A percentile compares a stretch with the other conserved stretches of the same genome.
Evolutionary conservation across 2,888 invertebrate genomes (phyloP).

Genomic region (Scrobipalpa costella): DNA sequence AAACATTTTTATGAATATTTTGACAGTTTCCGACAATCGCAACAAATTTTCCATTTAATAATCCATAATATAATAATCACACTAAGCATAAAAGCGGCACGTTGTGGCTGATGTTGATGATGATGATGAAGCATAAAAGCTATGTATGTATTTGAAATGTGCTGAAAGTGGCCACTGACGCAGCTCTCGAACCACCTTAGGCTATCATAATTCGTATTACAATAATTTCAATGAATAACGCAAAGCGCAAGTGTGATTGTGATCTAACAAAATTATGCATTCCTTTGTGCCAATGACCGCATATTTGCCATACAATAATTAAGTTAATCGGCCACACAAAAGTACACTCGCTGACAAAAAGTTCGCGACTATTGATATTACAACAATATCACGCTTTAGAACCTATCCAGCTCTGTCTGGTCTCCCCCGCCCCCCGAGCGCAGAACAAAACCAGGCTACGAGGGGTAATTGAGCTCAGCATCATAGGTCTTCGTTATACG

Average conservation of each 20-base stretch:
- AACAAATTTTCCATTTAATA: too few species aligned
- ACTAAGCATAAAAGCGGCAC: too few species aligned
- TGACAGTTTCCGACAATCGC: too few species aligned
- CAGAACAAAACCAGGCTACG: conserved; percentile 41
- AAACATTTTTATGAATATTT: too few species aligned
- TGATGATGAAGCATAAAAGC: too few species aligned
- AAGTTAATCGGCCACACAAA: conserved; percentile 72
- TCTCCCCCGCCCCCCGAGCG: conserved; percentile 46
- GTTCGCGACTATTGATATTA: conserved; percentile 75
- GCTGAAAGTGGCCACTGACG: too few species aligned
- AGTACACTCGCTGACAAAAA: conserved; percentile 72
- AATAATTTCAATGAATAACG: neutral
- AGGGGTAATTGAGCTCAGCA: conserved; percentile 47
- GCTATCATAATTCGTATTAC: too few species aligned
- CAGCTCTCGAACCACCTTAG: too few species aligned
- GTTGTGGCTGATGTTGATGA: too few species aligned
- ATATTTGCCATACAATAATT: conserved; percentile 65
- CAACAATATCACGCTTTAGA: conserved; percentile 76
- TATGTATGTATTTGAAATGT: too few species aligned
- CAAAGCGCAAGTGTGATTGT: neutral
- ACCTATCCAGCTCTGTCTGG: conserved; percentile 64
- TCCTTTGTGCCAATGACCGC: conserved; percentile 41
- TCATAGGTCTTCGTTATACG: conserved; percentile 63
- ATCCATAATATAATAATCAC: too few species aligned
- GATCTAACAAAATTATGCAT: conserved; percentile 37